Evolutionary conservation across 1,140 invertebrate species (phyloP), one percentile per base, ranked within the genome.

Genomic region (Apis dorsata): DNA sequence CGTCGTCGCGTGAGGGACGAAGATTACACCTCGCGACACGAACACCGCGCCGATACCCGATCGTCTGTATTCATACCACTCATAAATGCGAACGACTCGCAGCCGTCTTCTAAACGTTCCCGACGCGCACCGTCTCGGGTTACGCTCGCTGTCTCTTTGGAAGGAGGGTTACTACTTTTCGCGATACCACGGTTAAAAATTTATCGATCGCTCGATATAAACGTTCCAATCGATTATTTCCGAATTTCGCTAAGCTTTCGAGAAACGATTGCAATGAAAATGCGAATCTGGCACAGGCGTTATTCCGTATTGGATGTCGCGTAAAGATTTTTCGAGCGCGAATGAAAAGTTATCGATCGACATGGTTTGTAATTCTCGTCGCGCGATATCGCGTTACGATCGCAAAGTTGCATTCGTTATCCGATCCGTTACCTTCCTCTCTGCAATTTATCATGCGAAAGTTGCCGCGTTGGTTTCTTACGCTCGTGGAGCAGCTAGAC

Each of bases 1-100:
- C 24, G 60, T 24, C 24, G 24, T 87, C 51, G 85, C 86, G 86
- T 88, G 86, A 75, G 70, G 83, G 62, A 88, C 78, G 85, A 88
- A 88, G 86, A 87, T 88, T 88, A 88, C 84, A 87, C 81, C 78
- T 70, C 76, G 71, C 86, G 85, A 81, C 72, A 86, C 77, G 86
- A 76, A 80, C 81, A 78, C 77, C 78, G 63, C 65, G 66, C 34
- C 59, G 84, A 83, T 84, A 83, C 85, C 85, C 75, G 73, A 44
- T 66, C 85, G 70, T 74, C 85, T 84, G 86, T 87, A 87, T 87
- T 87, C 85, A 87, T 84, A 84, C 77, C 60, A 84, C 86, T 86
- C 85, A 83, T 86, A 87, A 87, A 87, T 78, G 85, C 73, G 82
- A 24, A 87, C 85, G 77, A 86, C 85, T 86, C 86, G 84, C 81